A percentile compares a stretch with the other conserved stretches of the same genome.
These are phyloP conservation scores for Aethina tumida DNA, from an alignment of 1,140 invertebrate species.

Conservation along the genomic window DNA sequence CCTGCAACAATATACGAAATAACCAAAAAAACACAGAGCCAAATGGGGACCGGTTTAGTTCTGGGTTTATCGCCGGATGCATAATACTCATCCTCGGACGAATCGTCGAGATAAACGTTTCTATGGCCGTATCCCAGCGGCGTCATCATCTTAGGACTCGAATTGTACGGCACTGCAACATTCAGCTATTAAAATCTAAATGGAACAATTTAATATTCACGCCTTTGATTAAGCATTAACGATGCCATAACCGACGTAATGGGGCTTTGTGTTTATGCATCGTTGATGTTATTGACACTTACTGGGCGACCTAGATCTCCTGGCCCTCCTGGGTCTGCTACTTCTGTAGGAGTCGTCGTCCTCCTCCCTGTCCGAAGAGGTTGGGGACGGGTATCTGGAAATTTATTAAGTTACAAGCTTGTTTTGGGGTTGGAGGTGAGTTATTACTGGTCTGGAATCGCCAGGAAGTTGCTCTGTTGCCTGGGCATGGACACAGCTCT, in stretches of 20 bases:
- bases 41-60: conserved; percentile 77
- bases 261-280: too few species aligned
- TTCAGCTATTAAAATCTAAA: conserved; percentile 1
- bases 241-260: neutral
- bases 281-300: too few species aligned
- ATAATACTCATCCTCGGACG: conserved; percentile 38
- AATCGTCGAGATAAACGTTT: conserved; percentile 43
- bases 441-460: too few species aligned
- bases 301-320: conserved; percentile 14
- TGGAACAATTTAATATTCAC: conserved; percentile 2
- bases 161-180: conserved; percentile 32
- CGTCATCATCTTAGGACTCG: conserved; percentile 55
- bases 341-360: conserved; percentile 9
- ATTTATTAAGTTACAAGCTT: conserved; percentile 2
- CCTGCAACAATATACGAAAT: conserved; percentile 81
- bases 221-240: neutral
- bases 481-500: conserved; percentile 23
- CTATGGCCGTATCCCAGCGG: conserved; percentile 54
- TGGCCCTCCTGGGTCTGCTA: conserved; percentile 6
- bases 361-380: conserved; percentile 12
- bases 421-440: too few species aligned
- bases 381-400: conserved; percentile 8
- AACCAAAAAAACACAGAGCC: conserved; percentile 81
- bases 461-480: conserved; percentile 22
- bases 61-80: conserved; percentile 28